These are phyloP conservation scores for Spodoptera frugiperda DNA, from an alignment of 1,140 invertebrate genomes.

Conservation along the genomic window DNA sequence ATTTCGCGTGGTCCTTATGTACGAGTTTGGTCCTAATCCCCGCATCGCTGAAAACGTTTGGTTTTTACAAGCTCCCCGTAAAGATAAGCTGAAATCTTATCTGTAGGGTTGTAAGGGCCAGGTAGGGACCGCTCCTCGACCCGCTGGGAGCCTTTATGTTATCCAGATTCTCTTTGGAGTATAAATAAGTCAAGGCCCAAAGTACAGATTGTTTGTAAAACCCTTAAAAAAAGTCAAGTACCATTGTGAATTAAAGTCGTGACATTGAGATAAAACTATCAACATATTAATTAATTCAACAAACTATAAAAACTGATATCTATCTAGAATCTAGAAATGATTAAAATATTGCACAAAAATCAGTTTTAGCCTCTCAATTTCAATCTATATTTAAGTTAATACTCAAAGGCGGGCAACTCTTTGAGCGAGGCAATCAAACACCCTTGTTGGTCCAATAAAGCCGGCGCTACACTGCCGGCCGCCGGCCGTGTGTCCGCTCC, in stretches of 20 bases:
- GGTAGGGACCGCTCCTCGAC: conserved; percentile 26
- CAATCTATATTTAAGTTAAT: not conserved
- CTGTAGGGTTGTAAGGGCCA: conserved; percentile 31
- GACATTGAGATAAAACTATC: no score
- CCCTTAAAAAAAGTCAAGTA: not conserved
- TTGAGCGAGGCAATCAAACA: conserved; percentile 34
- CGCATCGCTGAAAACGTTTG: conserved; percentile 10
- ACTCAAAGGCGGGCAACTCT: conserved; percentile 12
- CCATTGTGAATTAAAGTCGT: no score
- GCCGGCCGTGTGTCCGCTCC: not conserved
- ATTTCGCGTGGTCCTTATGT: conserved; percentile 15
- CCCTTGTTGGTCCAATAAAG: conserved; percentile 39
- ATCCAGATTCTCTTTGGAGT: conserved; percentile 1
- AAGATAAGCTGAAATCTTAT: conserved; percentile 44
- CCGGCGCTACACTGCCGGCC: not conserved
- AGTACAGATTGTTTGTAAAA: not conserved
- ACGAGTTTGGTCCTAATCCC: conserved; percentile 25
- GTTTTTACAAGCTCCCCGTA: conserved; percentile 23
- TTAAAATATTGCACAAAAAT: no score
- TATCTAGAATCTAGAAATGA: no score
- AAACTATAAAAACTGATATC: no score
- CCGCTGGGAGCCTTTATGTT: conserved; percentile 31
- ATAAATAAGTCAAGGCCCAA: conserved; percentile 3
- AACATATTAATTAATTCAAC: no score
- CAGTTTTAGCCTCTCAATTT: no score